Base-by-base conservation (phyloP, 2,888 invertebrate species). In the Lithosia quadra region DNA sequence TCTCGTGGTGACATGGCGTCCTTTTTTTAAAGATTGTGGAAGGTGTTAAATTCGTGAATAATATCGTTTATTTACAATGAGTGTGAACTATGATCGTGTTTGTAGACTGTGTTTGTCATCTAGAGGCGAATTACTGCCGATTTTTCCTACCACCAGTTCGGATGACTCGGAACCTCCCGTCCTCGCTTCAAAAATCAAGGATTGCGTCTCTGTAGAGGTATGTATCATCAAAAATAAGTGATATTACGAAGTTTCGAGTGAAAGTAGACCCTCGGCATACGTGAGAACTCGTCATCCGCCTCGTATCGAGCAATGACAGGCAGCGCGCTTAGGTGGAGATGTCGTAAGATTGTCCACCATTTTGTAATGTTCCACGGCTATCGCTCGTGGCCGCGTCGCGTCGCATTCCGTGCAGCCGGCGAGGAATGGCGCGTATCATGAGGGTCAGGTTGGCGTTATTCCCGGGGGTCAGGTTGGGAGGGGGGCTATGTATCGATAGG, bases 141-240 rank as follows among this genome's bases (percentile, higher is more conserved):
- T 96, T 87, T 96, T 96, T 91, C 94, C 92, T 90, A 92, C 92
- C 90, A 94, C 92, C 95, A 94, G 94, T 93, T 92, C 92, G 89
- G 93, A 92, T 92, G 93, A 92, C 88, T 88, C 92, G 88, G 95
- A 95, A 87, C 89, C 95, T 90, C 87, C 90, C 91, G 90, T 95
- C 86, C 93, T 97, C 83, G 96, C 95, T 74, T 95, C 95, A 77
- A 96, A 96, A 95, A 97, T 97, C 88, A 95, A 95, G 87, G 95
- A 95, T 86, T 96, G 96, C 86, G 93, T 97, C 80, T 95, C 96
- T 71, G 95, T 97, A 76, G 95, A 97, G 96, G 97, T 97, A 92
- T 89, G 96, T 93, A 88, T 84, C 86, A 76, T 86, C 75, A 81
- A 84, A 88, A 90, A 89, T 90, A 88, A 87, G 85, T 82, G 83